Conservation (phyloP, 2,888 invertebrate genomes). For the Dasysyrphus albostriatus region DNA sequence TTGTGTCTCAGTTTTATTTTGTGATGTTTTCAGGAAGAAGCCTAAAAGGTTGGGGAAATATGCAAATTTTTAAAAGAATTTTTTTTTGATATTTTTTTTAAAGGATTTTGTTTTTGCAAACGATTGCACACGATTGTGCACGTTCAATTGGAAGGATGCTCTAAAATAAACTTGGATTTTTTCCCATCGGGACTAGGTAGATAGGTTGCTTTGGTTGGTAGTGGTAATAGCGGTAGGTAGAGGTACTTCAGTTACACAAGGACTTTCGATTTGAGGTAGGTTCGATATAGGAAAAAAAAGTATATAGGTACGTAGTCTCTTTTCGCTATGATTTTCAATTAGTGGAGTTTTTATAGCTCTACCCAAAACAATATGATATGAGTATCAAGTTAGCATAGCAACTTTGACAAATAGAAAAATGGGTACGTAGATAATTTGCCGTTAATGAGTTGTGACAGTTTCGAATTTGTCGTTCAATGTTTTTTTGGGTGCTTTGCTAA, state of each 20-base stretch:
- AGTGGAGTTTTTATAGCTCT: neutral
- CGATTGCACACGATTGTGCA: conserved; percentile 42
- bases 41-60: conserved; percentile 9
- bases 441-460: too few species aligned
- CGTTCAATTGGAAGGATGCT: conserved; percentile 49
- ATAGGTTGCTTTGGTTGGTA: conserved; percentile 10
- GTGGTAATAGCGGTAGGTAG: neutral
- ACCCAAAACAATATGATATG: too few species aligned
- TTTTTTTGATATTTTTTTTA: conserved; percentile 18
- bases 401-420: too few species aligned
- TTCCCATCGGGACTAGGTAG: conserved; percentile 49
- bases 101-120: conserved; percentile 25
- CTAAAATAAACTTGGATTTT: conserved; percentile 5
- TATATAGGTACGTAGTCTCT: neutral
- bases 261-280: conserved; percentile 62
- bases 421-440: too few species aligned
- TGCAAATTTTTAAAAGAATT: conserved; percentile 26
- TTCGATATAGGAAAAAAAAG: conserved; percentile 33
- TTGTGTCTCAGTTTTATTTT: neutral
- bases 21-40: conserved; percentile 7
- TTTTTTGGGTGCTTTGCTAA: too few species aligned
- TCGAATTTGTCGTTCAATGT: too few species aligned
- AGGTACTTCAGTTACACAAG: conserved; percentile 32
- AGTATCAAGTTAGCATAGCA: too few species aligned
- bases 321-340: conserved; percentile 2